phyloP scores from a whole-genome alignment of 2,888 invertebrate species.

The Octonoba sinensis region DNA sequence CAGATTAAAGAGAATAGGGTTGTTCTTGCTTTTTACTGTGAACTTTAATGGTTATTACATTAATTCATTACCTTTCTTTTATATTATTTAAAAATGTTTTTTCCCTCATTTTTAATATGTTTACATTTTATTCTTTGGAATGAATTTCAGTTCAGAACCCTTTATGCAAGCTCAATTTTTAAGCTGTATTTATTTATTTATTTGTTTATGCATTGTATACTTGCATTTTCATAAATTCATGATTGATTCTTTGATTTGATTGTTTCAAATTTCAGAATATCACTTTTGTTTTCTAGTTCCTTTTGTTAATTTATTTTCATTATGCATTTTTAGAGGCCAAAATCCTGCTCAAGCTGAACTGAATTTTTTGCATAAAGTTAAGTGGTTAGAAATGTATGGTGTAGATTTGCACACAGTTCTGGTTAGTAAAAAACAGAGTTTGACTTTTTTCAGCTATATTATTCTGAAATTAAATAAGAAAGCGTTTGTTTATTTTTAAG shows the following conservation, averaged over 20 bases:
- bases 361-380: slow-evolving; percentile 90
- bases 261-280: not conserved
- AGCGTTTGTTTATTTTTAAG: no score
- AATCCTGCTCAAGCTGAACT: slow-evolving; percentile 89
- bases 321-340: slow-evolving; percentile 77
- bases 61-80: not conserved
- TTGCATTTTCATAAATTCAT: not conserved
- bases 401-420: slow-evolving; percentile 98
- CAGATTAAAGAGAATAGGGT: not conserved
- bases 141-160: not conserved
- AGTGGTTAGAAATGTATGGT: slow-evolving; percentile 94
- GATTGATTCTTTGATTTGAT: not conserved
- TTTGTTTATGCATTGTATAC: no score
- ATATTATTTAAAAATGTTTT: not conserved
- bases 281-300: no score
- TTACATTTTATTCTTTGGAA: not conserved
- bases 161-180: no score
- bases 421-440: slow-evolving; percentile 71
- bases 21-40: not conserved
- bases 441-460: no score
- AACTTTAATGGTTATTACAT: not conserved
- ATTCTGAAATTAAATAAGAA: no score
- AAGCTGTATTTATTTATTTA: no score
- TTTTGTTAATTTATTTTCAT: not conserved
- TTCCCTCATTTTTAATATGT: not conserved